Percentiles rank a stretch among this genome's conserved stretches.
These are phyloP conservation scores for Odontophorus gujanensis DNA, from an alignment of 2,113 vertebrate species.

Conservation along the genomic window DNA sequence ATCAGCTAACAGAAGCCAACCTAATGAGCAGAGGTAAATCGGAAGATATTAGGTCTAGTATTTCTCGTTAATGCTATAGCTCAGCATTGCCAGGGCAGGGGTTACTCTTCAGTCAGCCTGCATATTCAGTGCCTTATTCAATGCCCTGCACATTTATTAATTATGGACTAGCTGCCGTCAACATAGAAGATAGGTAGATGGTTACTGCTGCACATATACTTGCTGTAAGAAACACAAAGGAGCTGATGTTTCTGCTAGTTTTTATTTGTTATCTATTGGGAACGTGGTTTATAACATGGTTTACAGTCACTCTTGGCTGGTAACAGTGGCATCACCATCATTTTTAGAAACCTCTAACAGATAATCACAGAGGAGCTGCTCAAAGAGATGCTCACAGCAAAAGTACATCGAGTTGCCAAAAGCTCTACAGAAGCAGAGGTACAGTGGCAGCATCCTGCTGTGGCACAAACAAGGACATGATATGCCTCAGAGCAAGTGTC, in stretches of 20 bases:
- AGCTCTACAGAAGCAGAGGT: not conserved
- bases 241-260: not conserved
- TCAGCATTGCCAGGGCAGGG: not conserved
- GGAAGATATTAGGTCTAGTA: not conserved
- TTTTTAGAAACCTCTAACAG: not conserved
- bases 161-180: not conserved
- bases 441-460: not conserved
- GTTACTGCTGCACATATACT: fast-evolving
- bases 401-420: not conserved
- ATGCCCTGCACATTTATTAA: not conserved
- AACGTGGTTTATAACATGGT: not conserved
- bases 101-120: not conserved
- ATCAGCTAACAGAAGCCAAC: not conserved
- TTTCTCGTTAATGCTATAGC: not conserved
- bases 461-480: not conserved
- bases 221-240: not conserved
- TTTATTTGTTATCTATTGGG: not conserved
- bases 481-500: not conserved
- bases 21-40: not conserved
- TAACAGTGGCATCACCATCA: not conserved
- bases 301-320: not conserved
- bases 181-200: not conserved
- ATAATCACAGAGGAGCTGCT: not conserved
- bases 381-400: not conserved
- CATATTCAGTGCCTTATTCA: not conserved